Base-by-base conservation (phyloP, 2,888 invertebrate genomes). In the Hermodice carunculata region DNA sequence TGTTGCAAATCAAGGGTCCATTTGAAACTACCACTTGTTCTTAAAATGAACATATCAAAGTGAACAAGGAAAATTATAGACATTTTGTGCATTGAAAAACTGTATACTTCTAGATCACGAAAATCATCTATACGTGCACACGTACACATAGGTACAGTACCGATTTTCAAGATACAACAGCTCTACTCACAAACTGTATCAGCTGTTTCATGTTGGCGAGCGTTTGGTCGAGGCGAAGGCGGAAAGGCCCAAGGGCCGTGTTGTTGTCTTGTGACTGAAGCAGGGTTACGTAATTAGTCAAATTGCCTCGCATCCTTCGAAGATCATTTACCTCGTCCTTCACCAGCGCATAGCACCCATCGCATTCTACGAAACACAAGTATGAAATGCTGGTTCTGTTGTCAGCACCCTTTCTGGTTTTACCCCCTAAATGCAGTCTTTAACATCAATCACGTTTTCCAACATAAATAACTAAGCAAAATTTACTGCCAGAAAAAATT, bases 301-400 rank as follows among this genome's bases (percentile, higher is more conserved):
- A 48, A 59, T 72, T 71, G 29, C 44, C 67, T 26, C 61, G 52
- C 29, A 71, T 56, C 11, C 32, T 37, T 14, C 70, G 53, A 29
- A 78, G 58, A 26, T 54, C 48, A 19, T 61, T 48, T 6, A 76
- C 73, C 44, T 75, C 73, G 1, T 24, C 54, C 26, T 46, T 56
- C 29, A 78, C 74, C 24, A 77, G 69, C 1, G 46, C 53, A 56
- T 76, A 78, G 56, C 78, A 78, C 0, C 24, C 51, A 51, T 71
- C 69, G 63, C 78, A 78, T 24, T 63, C 78, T 78, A 71, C 42
- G 40, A 61, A 6, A n/a, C 19, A 44, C 19, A 24, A 28, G 17
- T 37, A 22, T 14, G 8, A 44, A 44, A 14, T 17, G 14, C 11
- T n/a, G 46, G 19, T 17, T 44, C 11, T 44, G 11, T 17, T 44